Evolutionary conservation across 2,888 invertebrate species (phyloP).

Genomic region (Erebia aethiops): DNA sequence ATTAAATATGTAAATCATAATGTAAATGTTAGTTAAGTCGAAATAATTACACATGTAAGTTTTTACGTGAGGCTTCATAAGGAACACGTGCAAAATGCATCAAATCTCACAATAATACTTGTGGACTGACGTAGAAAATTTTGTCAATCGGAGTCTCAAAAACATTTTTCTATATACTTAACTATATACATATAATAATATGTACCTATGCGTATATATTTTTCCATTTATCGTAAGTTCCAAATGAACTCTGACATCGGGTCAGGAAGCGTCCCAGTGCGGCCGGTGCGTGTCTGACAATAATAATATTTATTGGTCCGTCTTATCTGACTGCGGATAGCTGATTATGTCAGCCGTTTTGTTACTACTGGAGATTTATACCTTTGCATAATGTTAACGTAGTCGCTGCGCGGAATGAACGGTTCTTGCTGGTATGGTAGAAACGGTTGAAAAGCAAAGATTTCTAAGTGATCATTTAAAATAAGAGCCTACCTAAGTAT

Average conservation of each 20-base stretch:
- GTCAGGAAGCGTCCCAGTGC: background rate
- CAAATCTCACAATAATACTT: no score
- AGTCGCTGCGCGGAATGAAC: background rate
- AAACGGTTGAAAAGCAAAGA: background rate
- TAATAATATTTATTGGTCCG: conserved; percentile 8
- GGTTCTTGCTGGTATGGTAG: background rate
- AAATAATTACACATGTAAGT: no score
- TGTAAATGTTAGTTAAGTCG: no score
- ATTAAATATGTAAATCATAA: no score
- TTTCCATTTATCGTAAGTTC: background rate
- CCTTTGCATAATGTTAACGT: background rate
- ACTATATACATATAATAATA: no score
- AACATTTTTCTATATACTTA: no score
- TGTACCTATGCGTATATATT: background rate
- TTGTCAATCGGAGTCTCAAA: no score
- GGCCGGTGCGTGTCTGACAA: conserved; percentile 9
- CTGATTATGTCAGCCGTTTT: conserved; percentile 6
- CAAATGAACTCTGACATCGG: conserved; percentile 20
- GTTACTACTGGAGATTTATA: conserved; percentile 7
- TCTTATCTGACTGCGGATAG: conserved; percentile 1
- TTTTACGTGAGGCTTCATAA: no score
- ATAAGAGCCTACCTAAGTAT: no score
- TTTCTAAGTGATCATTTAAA: background rate
- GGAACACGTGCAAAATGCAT: no score
- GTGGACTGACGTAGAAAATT: no score